Evolutionary conservation across 2,888 invertebrate species (phyloP).

Genomic region (Eustalomyia histrio): DNA sequence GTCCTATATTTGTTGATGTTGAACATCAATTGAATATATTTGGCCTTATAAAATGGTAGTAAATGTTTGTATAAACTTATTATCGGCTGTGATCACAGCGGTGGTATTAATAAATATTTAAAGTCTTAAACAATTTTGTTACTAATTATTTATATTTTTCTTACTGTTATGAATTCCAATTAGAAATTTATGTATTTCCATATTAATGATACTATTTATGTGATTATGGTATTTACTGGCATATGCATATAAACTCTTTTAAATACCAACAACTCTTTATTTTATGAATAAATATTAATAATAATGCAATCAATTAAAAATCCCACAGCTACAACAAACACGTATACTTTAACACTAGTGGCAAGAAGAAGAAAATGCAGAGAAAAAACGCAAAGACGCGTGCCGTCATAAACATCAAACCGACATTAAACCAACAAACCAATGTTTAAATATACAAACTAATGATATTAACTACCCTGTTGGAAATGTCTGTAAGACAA

Average conservation of each 20-base stretch:
- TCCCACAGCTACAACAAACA: slow-evolving; percentile 16
- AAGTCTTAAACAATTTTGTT: too few relatives aligned
- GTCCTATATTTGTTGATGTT: too few relatives aligned
- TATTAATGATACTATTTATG: slow-evolving; percentile 13
- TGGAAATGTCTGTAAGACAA: too few relatives aligned
- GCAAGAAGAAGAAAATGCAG: slow-evolving; percentile 10
- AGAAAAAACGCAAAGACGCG: slow-evolving; percentile 49
- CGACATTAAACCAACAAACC: slow-evolving; percentile 29
- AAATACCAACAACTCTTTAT: slow-evolving; percentile 28
- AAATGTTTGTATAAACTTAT: too few relatives aligned
- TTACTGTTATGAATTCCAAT: too few relatives aligned
- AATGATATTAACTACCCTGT: slow-evolving; percentile 22
- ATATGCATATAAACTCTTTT: slow-evolving; percentile 23
- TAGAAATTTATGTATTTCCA: too few relatives aligned
- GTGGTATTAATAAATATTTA: too few relatives aligned
- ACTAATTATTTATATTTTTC: too few relatives aligned
- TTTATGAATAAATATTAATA: slow-evolving; percentile 22
- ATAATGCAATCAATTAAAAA: slow-evolving; percentile 55
- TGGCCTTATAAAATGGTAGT: too few relatives aligned
- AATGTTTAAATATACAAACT: too few relatives aligned
- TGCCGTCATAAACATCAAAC: slow-evolving; percentile 61
- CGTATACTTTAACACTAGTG: not conserved
- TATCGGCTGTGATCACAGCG: too few relatives aligned
- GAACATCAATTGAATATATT: too few relatives aligned
- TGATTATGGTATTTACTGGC: slow-evolving; percentile 13